A percentile compares a stretch with the other conserved stretches of the same genome.
These are phyloP conservation scores for Coreius guichenoti DNA, from an alignment of 2,797 vertebrate species.

Conservation along the genomic window DNA sequence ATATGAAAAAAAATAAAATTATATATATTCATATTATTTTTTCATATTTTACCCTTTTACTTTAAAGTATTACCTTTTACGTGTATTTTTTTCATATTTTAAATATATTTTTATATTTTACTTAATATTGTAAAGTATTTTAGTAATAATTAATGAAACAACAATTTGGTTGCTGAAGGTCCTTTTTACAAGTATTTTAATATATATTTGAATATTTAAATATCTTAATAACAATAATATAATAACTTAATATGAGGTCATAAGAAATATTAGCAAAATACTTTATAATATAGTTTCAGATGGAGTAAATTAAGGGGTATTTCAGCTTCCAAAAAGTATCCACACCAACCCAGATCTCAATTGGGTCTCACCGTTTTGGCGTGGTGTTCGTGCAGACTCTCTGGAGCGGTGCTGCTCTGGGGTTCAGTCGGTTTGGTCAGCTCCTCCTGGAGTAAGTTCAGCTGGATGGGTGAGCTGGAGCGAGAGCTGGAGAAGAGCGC, in stretches of 20 bases:
- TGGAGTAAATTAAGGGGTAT: neutral
- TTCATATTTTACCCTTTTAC: too few relatives aligned
- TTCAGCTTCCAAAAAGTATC: neutral
- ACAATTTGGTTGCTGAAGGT: neutral
- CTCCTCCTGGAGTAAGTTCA: conserved; percentile 88
- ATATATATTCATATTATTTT: too few relatives aligned
- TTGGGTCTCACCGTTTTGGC: conserved; percentile 65
- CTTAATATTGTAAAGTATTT: neutral
- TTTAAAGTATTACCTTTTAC: too few relatives aligned
- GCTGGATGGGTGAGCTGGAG: conserved; percentile 88
- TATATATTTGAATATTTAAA: too few relatives aligned
- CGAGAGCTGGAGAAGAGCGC: conserved; percentile 81
- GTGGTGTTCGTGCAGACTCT: conserved; percentile 71
- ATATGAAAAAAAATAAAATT: too few relatives aligned
- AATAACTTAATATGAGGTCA: neutral
- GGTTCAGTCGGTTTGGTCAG: conserved; percentile 75
- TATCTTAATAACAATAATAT: neutral
- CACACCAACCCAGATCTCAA: neutral
- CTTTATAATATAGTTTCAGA: neutral
- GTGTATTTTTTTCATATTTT: too few relatives aligned
- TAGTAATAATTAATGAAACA: neutral
- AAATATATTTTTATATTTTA: neutral
- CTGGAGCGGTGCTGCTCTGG: conserved; percentile 61
- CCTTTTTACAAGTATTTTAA: too few relatives aligned
- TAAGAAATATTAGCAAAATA: neutral